A percentile compares a stretch with the other conserved stretches of the same genome.
Evolutionary conservation across 2,113 vertebrate genomes (phyloP).

Genomic region (Pundamilia nyererei): DNA sequence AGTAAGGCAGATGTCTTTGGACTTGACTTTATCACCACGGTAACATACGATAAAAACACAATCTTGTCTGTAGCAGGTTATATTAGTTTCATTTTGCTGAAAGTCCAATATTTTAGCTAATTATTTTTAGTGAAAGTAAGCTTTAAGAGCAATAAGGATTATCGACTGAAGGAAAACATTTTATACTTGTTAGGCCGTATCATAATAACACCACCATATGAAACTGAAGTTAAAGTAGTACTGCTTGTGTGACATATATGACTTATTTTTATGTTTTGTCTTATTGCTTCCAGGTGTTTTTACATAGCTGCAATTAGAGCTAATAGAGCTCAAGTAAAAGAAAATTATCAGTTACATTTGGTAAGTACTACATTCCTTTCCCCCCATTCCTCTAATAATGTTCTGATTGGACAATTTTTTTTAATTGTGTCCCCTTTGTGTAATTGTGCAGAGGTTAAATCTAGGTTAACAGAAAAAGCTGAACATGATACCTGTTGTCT

Average conservation of each 20-base stretch:
- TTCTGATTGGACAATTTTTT: background rate
- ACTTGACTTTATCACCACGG: background rate
- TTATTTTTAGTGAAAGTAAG: background rate
- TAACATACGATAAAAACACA: background rate
- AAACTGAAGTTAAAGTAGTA: background rate
- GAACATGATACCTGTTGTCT: fast-evolving
- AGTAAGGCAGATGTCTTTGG: fast-evolving
- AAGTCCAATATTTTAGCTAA: background rate
- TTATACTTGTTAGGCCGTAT: background rate
- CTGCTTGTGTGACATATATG: fast-evolving
- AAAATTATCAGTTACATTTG: background rate
- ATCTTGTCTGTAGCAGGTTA: background rate
- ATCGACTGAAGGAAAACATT: background rate
- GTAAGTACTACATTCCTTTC: fast-evolving
- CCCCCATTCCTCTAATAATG: background rate
- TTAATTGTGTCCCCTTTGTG: fast-evolving
- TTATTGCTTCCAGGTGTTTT: background rate
- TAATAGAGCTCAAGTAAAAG: fast-evolving
- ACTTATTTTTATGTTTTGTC: fast-evolving
- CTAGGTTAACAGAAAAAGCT: background rate
- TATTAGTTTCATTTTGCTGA: fast-evolving
- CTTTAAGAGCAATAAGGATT: background rate
- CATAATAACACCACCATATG: background rate
- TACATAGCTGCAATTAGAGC: background rate
- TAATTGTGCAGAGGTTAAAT: fast-evolving